A percentile compares a stretch with the other conserved stretches of the same genome.
Conservation (phyloP, 2,113 vertebrate genomes). For the Sinocyclocheilus rhinocerous region DNA sequence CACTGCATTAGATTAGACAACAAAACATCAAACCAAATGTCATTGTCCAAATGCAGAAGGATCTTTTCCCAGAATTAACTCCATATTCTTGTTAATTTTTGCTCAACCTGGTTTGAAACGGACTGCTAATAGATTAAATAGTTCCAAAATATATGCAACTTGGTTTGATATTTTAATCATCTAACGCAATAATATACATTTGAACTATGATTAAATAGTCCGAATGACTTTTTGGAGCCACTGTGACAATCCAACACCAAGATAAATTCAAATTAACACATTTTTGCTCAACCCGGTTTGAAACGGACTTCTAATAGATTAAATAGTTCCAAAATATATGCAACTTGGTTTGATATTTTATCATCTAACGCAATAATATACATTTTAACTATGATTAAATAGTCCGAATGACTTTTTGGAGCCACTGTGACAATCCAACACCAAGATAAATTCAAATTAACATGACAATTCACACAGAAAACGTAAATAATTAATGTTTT, state of each 20-base stretch:
- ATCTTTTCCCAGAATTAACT: not conserved
- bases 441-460: not conserved
- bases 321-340: not conserved
- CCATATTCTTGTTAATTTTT: not conserved
- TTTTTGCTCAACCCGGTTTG: not conserved
- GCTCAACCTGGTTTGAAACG: not conserved
- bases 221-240: not conserved
- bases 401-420: not conserved
- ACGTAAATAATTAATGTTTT: not conserved
- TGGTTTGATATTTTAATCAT: too few species aligned
- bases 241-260: not conserved
- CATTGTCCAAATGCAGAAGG: not conserved
- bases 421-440: not conserved
- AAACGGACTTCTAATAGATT: not conserved
- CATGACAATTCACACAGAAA: not conserved
- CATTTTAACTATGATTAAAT: not conserved
- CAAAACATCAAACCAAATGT: not conserved
- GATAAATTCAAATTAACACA: not conserved
- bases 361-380: not conserved
- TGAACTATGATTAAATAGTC: too few species aligned
- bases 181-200: not conserved
- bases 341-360: too few species aligned
- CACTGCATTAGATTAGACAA: not conserved
- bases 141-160: too few species aligned
- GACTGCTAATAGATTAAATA: not conserved